These are phyloP conservation scores for Vollenhovia emeryi DNA, from an alignment of 1,140 invertebrate genomes.

Conservation along the genomic window DNA sequence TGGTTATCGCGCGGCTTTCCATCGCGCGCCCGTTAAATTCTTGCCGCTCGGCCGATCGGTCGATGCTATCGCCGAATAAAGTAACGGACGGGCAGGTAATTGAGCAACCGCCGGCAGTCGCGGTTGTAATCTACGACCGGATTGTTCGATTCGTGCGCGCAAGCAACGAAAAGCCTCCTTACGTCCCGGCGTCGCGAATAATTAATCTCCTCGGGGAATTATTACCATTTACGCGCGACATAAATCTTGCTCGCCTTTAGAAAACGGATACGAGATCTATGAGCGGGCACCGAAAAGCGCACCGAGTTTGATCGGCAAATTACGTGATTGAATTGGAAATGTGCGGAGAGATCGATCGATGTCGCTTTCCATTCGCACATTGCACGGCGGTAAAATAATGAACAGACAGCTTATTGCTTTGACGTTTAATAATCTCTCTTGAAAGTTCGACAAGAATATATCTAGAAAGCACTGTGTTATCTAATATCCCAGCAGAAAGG, in stretches of 20 bases:
- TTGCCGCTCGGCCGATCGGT: conserved; percentile 25
- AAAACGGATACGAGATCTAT: conserved; percentile 14
- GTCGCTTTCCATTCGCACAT: conserved; percentile 53
- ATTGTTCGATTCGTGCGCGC: conserved; percentile 38
- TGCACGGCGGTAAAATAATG: conserved; percentile 31
- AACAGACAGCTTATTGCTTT: conserved; percentile 32
- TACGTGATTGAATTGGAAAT: conserved; percentile 55
- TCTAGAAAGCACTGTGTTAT: not conserved
- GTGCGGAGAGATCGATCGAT: conserved; percentile 43
- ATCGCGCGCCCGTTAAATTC: conserved; percentile 37
- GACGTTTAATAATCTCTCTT: conserved; percentile 40
- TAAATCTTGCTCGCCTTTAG: conserved; percentile 26
- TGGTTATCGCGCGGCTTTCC: conserved; percentile 25
- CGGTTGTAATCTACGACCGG: conserved; percentile 32
- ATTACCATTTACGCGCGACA: conserved; percentile 52
- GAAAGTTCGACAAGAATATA: not conserved
- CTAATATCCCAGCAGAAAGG: not conserved
- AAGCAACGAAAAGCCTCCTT: conserved; percentile 18
- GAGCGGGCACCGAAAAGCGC: conserved; percentile 4
- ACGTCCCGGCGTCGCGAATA: not conserved
- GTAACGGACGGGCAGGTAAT: conserved; percentile 49
- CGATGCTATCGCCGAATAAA: conserved; percentile 56
- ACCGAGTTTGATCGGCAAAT: conserved; percentile 50
- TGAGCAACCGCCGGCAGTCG: not conserved
- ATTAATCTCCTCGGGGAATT: conserved; percentile 52